Percentiles rank a stretch among this genome's conserved stretches.
Evolutionary conservation across 2,113 vertebrate genomes (phyloP).

Genomic region (Ciconia maguari): DNA sequence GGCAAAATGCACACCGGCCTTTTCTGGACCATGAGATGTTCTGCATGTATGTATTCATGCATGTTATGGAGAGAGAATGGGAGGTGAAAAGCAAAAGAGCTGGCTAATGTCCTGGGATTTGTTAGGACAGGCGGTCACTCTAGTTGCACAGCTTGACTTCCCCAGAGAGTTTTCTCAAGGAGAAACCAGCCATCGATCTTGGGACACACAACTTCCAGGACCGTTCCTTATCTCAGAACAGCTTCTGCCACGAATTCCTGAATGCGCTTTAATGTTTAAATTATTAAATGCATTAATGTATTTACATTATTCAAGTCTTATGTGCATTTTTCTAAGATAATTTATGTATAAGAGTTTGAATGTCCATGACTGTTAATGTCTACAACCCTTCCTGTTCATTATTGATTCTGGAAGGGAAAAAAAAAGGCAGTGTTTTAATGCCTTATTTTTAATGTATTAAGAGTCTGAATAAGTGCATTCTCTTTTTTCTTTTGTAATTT

Average conservation of each 20-base stretch:
- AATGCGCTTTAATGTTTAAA: constrained; percentile 94
- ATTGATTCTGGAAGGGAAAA: constrained; percentile 94
- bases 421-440: constrained; percentile 96
- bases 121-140: constrained; percentile 37
- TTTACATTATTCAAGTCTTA: constrained; percentile 99
- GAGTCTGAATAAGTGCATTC: constrained; percentile 99
- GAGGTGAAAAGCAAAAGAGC: not conserved
- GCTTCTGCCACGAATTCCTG: constrained; percentile 80
- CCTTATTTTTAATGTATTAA: constrained; percentile 96
- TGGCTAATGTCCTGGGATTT: constrained; percentile 45
- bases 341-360: constrained; percentile 98
- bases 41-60: rapidly evolving
- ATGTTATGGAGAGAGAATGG: not conserved
- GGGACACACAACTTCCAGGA: constrained; percentile 73
- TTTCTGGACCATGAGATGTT: not conserved
- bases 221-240: constrained; percentile 79
- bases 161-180: constrained; percentile 73
- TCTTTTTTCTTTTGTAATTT: constrained; percentile 99
- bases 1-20: not conserved
- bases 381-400: constrained; percentile 96
- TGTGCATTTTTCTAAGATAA: constrained; percentile 98
- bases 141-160: constrained; percentile 32
- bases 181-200: constrained; percentile 80
- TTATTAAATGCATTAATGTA: constrained; percentile 99
- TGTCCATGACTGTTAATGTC: constrained; percentile 97